phyloP scores from a whole-genome alignment of 2,888 invertebrate genomes.

The Alsophila aescularia region DNA sequence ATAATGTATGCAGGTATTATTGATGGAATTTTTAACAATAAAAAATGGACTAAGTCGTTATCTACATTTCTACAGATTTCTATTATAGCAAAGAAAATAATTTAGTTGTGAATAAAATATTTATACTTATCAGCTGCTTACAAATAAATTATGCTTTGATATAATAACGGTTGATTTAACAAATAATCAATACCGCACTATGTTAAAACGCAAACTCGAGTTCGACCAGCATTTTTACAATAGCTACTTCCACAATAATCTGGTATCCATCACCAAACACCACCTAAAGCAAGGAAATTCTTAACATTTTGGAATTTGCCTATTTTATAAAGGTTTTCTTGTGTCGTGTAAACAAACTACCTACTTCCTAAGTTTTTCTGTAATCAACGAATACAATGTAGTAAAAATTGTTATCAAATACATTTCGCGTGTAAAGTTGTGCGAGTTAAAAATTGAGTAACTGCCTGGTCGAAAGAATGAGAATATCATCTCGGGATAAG shows the following conservation, averaged over 20 bases:
- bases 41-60: slow-evolving; percentile 62
- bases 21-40: slow-evolving; percentile 14
- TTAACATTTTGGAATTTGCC: slow-evolving; percentile 29
- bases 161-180: slow-evolving; percentile 53
- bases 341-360: slow-evolving; percentile 34
- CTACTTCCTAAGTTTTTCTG: slow-evolving; percentile 32
- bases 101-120: slow-evolving; percentile 57
- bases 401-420: slow-evolving; percentile 37
- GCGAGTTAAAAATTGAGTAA: slow-evolving; percentile 29
- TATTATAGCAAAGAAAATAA: slow-evolving; percentile 52
- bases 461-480: slow-evolving; percentile 18
- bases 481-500: background rate
- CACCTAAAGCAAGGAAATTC: slow-evolving; percentile 35
- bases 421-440: slow-evolving; percentile 37
- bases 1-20: slow-evolving; percentile 1
- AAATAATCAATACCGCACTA: slow-evolving; percentile 54
- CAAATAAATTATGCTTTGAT: slow-evolving; percentile 68
- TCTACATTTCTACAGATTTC: slow-evolving; percentile 81
- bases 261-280: slow-evolving; percentile 22
- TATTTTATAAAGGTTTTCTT: slow-evolving; percentile 32
- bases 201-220: slow-evolving; percentile 39
- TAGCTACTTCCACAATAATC: slow-evolving; percentile 24
- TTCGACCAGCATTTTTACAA: slow-evolving; percentile 27
- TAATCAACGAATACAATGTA: slow-evolving; percentile 33
- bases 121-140: slow-evolving; percentile 61